Conservation (phyloP, 2,888 invertebrate genomes). For the Xylota sylvarum region DNA sequence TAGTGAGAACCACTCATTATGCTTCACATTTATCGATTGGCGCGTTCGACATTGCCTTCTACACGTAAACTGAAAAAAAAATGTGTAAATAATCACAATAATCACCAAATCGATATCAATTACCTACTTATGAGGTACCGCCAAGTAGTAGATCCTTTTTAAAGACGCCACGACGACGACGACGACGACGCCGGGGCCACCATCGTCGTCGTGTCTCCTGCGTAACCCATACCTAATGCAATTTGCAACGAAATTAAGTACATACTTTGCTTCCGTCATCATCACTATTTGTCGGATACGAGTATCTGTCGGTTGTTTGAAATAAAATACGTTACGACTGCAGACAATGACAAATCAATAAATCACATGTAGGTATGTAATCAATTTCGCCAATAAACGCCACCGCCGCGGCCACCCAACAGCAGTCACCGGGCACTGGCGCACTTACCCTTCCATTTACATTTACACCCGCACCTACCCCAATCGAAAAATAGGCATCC, state of each 20-base stretch:
- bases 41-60: not conserved
- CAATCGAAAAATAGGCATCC: conserved; percentile 45
- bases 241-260: conserved; percentile 68
- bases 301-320: not conserved
- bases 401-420: conserved; percentile 4
- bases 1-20: conserved; percentile 32
- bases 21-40: conserved; percentile 51
- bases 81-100: conserved; percentile 57
- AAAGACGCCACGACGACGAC: conserved; percentile 20
- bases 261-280: conserved; percentile 41
- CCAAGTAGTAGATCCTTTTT: not conserved
- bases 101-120: conserved; percentile 69
- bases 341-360: conserved; percentile 73
- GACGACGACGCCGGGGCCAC: not conserved
- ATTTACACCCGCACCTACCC: conserved; percentile 49
- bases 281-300: conserved; percentile 39
- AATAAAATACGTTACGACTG: conserved; percentile 21
- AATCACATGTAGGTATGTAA: conserved; percentile 57
- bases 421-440: not conserved
- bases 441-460: conserved; percentile 19
- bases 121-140: conserved; percentile 56
- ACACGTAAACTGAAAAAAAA: conserved; percentile 29
- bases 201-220: conserved; percentile 17
- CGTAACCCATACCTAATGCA: conserved; percentile 67
- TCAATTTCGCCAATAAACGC: conserved; percentile 52